Base-by-base conservation (phyloP, 1,140 invertebrate species). In the Drosophila navojoa region DNA sequence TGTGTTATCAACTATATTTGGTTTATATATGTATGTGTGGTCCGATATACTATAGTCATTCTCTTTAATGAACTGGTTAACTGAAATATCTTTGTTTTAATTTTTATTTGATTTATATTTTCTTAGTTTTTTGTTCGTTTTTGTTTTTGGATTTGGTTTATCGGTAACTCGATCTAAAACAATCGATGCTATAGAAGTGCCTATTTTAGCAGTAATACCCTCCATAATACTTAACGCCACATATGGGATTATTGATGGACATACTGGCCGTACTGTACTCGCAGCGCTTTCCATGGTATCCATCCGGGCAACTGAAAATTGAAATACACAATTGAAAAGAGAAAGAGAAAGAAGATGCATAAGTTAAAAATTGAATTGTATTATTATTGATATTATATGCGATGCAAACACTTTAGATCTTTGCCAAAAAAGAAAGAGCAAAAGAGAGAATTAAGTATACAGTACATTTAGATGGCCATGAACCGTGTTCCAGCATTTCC, bases 231-330 rank as follows among this genome's bases (percentile, higher is more conserved):
- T 74, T 76, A 27, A 71, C 49, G 90, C 81, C 85, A 90, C 76
- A 78, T 74, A 90, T 76, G 86, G 76, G 68, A 73, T 81, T 78
- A 81, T 79, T 92, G 81, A 70, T 84, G 90, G 92, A 92, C 91
- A 76, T 92, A 92, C 91, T 92, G 72, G n/a, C n/a, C n/a, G n/a
- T n/a, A n/a, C n/a, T n/a, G 69, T 70, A 95, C 93, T 97, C 96
- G 93, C 97, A 97, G 81, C 96, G 94, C 92, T 95, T 94, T 86
- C 97, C 97, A 90, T 94, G 95, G 94, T 95, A 97, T 79, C 96
- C 96, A 91, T 96, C 95, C 77, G 95, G 94, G 93, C 97, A 97
- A 94, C 97, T 97, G 94, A 91, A 91, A 92, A 66, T 71, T 29
- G 32, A 49, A 60, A 71, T 5, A 45, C 16, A 38, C 35, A 38